Evolutionary conservation across 2,888 invertebrate genomes (phyloP).

Genomic region (Graphium colonna): DNA sequence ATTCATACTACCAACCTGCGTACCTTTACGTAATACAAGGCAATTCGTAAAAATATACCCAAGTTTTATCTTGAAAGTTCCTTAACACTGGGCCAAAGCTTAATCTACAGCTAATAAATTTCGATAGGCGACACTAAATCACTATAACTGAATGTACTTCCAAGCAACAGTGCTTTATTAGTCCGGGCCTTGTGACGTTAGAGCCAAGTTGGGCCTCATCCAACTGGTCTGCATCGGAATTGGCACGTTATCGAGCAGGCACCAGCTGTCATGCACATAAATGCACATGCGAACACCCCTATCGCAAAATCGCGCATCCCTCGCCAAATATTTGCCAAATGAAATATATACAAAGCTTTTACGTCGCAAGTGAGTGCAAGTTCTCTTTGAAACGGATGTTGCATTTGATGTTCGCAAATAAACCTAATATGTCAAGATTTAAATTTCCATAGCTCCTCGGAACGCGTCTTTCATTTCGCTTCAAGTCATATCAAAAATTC

Average conservation of each 20-base stretch:
- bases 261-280: conserved; percentile 52
- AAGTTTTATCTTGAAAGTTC: too few relatives aligned
- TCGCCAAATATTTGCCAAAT: conserved; percentile 26
- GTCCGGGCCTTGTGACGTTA: too few relatives aligned
- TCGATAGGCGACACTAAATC: too few relatives aligned
- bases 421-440: background rate
- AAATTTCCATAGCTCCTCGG: conserved; percentile 2
- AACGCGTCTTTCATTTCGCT: background rate
- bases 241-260: conserved; percentile 65
- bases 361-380: background rate
- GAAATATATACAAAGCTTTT: conserved; percentile 5
- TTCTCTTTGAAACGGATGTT: conserved; percentile 6
- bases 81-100: too few relatives aligned
- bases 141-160: too few relatives aligned
- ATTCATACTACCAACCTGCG: too few relatives aligned
- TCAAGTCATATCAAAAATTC: too few relatives aligned
- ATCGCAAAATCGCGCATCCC: conserved; percentile 38
- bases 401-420: conserved; percentile 4
- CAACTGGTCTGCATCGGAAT: conserved; percentile 67
- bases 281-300: conserved; percentile 33
- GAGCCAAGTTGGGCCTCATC: conserved; percentile 64
- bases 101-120: too few relatives aligned
- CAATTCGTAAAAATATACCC: too few relatives aligned
- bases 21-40: too few relatives aligned
- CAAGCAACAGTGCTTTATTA: too few relatives aligned